A percentile compares a stretch with the other conserved stretches of the same genome.
Conservation (phyloP, 2,113 vertebrate species). For the Lathamus discolor region DNA sequence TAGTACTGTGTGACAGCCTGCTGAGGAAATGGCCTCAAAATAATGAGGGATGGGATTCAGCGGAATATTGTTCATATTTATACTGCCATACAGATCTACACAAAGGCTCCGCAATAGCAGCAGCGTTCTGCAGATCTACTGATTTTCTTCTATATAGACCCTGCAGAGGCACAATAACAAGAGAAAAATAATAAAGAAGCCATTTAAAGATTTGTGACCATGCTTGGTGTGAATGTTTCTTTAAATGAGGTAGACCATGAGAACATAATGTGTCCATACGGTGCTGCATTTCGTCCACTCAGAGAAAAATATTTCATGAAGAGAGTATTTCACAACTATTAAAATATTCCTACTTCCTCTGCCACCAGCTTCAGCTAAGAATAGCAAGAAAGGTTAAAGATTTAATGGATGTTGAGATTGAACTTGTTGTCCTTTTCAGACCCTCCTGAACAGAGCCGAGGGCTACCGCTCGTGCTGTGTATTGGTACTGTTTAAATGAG, state of each 20-base stretch:
- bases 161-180: constrained; percentile 71
- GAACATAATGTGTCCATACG: constrained; percentile 60
- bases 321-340: constrained; percentile 60
- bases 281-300: constrained; percentile 51
- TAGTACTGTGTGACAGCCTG: constrained; percentile 70
- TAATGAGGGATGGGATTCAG: constrained; percentile 74
- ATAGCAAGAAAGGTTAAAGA: constrained; percentile 38
- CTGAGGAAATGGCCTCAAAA: constrained; percentile 79
- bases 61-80: constrained; percentile 78
- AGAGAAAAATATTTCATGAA: constrained; percentile 67
- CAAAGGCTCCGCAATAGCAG: constrained; percentile 72
- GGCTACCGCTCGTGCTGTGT: background rate
- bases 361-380: constrained; percentile 44
- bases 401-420: constrained; percentile 26
- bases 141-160: constrained; percentile 71
- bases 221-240: constrained; percentile 56
- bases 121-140: constrained; percentile 73
- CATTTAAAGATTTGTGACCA: constrained; percentile 66
- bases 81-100: constrained; percentile 62
- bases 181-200: constrained; percentile 73
- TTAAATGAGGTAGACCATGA: constrained; percentile 65
- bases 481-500: background rate
- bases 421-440: constrained; percentile 40
- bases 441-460: background rate
- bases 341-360: constrained; percentile 55